Percentiles rank a stretch among this genome's conserved stretches.
Evolutionary conservation across 2,113 vertebrate genomes (phyloP).

Genomic region (Gobius niger): DNA sequence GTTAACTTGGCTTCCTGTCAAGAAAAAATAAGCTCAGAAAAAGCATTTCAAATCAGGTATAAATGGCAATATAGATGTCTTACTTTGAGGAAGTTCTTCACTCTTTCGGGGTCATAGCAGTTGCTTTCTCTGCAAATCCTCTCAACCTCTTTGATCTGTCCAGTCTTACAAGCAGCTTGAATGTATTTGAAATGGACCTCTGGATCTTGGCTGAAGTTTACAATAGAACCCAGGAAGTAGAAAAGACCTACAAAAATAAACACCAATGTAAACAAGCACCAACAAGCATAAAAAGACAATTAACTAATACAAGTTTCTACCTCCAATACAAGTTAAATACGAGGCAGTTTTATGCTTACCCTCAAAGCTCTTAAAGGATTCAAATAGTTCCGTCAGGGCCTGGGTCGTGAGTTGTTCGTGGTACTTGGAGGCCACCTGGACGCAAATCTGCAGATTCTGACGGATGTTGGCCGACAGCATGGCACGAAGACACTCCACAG

Average conservation of each 20-base stretch:
- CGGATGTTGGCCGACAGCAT: conserved; percentile 98
- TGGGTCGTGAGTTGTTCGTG: conserved; percentile 95
- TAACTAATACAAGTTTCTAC: background rate
- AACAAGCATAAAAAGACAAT: background rate
- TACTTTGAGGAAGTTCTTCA: conserved; percentile 99
- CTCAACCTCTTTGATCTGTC: conserved; percentile 99
- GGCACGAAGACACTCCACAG: conserved; percentile 94
- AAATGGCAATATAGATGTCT: background rate
- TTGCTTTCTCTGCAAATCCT: conserved; percentile 98
- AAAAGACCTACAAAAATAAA: conserved; percentile 84
- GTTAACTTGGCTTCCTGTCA: conserved; percentile 96
- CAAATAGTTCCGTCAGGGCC: conserved; percentile 95
- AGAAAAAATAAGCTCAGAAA: conserved; percentile 17
- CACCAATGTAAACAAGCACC: background rate
- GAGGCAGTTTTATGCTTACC: conserved; percentile 68
- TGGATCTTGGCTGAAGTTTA: conserved; percentile 99
- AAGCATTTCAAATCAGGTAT: background rate
- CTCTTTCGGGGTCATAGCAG: conserved; percentile 96
- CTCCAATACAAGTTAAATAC: background rate
- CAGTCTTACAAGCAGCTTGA: conserved; percentile 97
- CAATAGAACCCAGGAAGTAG: conserved; percentile 98
- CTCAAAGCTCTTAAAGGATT: conserved; percentile 99
- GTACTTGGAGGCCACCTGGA: conserved; percentile 98
- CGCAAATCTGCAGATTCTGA: conserved; percentile 98
- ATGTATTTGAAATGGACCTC: conserved; percentile 99